A percentile compares a stretch with the other conserved stretches of the same genome.
These are phyloP conservation scores for Schizopygopsis pylzovi DNA, from an alignment of 2,797 vertebrate genomes.

Conservation along the genomic window DNA sequence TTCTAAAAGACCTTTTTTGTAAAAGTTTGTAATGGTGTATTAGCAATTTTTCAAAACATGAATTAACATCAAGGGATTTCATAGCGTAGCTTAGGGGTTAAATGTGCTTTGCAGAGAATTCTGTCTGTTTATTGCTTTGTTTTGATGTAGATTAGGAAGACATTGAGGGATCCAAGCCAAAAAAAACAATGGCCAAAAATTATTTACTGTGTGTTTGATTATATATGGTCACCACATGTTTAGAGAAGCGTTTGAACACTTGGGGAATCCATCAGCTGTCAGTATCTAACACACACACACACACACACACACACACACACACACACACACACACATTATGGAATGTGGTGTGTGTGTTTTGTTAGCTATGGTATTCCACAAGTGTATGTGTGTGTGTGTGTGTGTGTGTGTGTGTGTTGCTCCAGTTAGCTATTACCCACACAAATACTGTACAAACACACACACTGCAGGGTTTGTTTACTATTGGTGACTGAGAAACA, in stretches of 20 bases:
- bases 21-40: background rate
- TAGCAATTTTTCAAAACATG: background rate
- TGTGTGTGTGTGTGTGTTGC: background rate
- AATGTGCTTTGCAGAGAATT: background rate
- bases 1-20: background rate
- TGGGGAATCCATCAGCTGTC: slow-evolving; percentile 40
- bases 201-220: slow-evolving; percentile 38
- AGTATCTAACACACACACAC: too few relatives aligned
- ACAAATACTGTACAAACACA: slow-evolving; percentile 10
- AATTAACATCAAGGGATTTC: background rate
- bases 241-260: slow-evolving; percentile 36
- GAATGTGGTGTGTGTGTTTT: slow-evolving; percentile 15
- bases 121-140: slow-evolving; percentile 10
- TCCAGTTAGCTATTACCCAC: slow-evolving; percentile 5
- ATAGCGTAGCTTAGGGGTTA: background rate
- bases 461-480: slow-evolving; percentile 2
- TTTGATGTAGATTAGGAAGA: slow-evolving; percentile 7
- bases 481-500: background rate
- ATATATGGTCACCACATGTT: slow-evolving; percentile 27
- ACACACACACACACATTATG: slow-evolving; percentile 14
- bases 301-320: too few relatives aligned
- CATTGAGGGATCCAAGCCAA: background rate
- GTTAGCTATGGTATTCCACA: slow-evolving; percentile 28
- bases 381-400: background rate
- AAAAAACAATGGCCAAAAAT: slow-evolving; percentile 6